phyloP scores from a whole-genome alignment of 2,797 vertebrate species.

The Labroides dimidiatus region DNA sequence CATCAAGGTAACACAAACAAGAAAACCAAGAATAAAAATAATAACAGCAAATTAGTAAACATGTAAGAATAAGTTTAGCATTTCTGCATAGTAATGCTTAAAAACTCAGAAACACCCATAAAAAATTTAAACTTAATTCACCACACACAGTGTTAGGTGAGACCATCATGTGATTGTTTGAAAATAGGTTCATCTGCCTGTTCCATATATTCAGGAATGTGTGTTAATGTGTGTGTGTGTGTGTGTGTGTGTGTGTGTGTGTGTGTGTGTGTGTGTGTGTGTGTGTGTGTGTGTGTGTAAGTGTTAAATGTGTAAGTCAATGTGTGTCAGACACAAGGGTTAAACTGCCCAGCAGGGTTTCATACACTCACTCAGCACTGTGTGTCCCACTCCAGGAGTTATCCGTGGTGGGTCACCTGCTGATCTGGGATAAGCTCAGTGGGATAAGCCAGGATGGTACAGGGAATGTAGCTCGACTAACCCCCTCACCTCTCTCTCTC shows the following conservation, averaged over 20 bases:
- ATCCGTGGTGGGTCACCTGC: slow-evolving; percentile 75
- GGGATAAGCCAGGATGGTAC: slow-evolving; percentile 73
- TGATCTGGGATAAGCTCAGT: slow-evolving; percentile 78
- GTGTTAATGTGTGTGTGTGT: slow-evolving; percentile 17
- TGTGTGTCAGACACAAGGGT: slow-evolving; percentile 37
- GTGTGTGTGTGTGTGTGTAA: slow-evolving; percentile 30
- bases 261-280: slow-evolving; percentile 24
- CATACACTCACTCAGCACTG: slow-evolving; percentile 57
- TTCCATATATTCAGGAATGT: not conserved
- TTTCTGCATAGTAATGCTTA: too few relatives aligned
- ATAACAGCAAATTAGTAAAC: not conserved
- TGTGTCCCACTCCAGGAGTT: slow-evolving; percentile 54
- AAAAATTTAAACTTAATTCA: too few relatives aligned
- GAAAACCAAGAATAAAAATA: not conserved
- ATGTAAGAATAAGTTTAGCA: too few relatives aligned
- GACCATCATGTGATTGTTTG: slow-evolving; percentile 10
- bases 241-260: slow-evolving; percentile 29
- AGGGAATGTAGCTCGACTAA: slow-evolving; percentile 59
- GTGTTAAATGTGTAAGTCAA: slow-evolving; percentile 35
- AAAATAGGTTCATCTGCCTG: slow-evolving; percentile 19
- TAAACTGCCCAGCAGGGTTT: slow-evolving; percentile 59
- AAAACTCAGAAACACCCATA: too few relatives aligned
- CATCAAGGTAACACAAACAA: slow-evolving; percentile 89
- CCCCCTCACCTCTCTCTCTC: slow-evolving; percentile 39
- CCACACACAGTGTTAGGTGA: not conserved